A percentile compares a stretch with the other conserved stretches of the same genome.
Evolutionary conservation across 2,797 vertebrate genomes (phyloP).

Genomic region (Salarias fasciatus): DNA sequence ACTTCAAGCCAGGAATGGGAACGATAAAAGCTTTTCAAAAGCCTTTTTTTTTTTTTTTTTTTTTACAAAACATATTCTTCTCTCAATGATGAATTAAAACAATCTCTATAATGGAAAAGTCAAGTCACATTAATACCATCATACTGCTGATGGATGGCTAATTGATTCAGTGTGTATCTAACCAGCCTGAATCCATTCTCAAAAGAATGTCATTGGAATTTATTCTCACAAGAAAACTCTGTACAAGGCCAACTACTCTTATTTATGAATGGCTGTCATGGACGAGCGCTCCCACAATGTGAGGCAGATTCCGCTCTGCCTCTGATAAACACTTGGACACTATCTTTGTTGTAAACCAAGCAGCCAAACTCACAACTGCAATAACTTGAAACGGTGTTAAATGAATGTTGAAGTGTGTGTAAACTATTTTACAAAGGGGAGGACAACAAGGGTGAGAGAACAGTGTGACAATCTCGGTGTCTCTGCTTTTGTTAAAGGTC

Average conservation of each 20-base stretch:
- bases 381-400: no score
- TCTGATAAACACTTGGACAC: no score
- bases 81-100: no score
- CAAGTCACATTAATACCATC: background rate
- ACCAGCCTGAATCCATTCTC: no score
- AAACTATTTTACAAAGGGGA: background rate
- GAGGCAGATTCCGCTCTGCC: no score
- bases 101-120: background rate
- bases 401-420: slow-evolving; percentile 12
- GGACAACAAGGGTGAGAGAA: background rate
- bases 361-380: no score
- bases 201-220: no score
- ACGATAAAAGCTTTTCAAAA: no score
- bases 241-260: background rate
- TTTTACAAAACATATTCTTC: no score
- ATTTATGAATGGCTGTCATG: background rate
- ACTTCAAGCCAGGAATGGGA: no score
- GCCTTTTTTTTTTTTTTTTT: no score
- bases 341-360: no score
- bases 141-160: background rate
- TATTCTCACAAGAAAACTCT: background rate
- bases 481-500: slow-evolving; percentile 70
- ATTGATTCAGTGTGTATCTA: background rate
- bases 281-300: background rate
- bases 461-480: slow-evolving; percentile 13